Evolutionary conservation across 2,888 invertebrate genomes (phyloP), one percentile per base, ranked within the genome.

Genomic region (Bombylius major): DNA sequence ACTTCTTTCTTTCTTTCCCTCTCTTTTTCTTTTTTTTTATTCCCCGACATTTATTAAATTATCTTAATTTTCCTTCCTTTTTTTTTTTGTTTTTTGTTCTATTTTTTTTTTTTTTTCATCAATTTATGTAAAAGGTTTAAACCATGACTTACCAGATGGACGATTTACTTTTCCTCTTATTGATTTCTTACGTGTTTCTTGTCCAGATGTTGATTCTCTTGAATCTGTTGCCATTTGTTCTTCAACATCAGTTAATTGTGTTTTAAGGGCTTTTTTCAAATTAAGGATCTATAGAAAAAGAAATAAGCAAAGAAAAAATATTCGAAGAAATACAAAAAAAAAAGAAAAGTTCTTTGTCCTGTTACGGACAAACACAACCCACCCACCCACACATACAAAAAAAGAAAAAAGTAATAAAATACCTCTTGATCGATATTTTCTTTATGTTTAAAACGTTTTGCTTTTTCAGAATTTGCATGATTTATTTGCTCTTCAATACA

Each of bases 401-500:
- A 23, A 23, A 23, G 23, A 3, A 23, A 23, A 2, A 23, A 2
- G 23, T 23, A 23, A 23, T 23, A 23, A 3, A 23, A 72, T 68
- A 93, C 93, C 81, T 95, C 91, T 70, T 84, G 83, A 62, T 96
- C 94, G 66, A 94, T 84, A 60, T 82, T 81, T 58, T 87, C 84
- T 66, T 88, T 89, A 63, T 91, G 86, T 65, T 84, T 82, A 39
- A 87, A 81, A 52, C 88, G 83, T 61, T 81, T 81, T 58, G 88
- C 87, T 70, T 95, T 95, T 66, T 90, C 87, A 9, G 78, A 72
- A 72, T 96, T 96, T 1, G 96, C 96, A 54, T 87, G 78, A 60
- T 82, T 81, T 62, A 96, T 92, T 76, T 96, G 95, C 54, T 84
- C 81, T 68, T 95, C 94, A 9, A 97, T 91, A 62, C 91, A 92